Evolutionary conservation across 2,888 invertebrate genomes (phyloP), one percentile per base, ranked within the genome.

Genomic region (Andrena bicolor): DNA sequence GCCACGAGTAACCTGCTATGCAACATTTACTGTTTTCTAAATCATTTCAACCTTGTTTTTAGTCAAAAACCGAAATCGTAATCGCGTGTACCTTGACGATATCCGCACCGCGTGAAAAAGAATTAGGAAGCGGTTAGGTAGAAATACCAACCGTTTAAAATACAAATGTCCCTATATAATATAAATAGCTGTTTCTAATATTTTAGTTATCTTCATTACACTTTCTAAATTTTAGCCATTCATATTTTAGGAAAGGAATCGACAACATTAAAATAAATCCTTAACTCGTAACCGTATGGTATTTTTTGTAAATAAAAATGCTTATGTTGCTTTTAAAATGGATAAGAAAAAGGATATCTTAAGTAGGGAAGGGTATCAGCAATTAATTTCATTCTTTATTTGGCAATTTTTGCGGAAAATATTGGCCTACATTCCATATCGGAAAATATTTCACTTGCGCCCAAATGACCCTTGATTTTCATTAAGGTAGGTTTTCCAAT

Each of bases 121-220:
- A 85, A 82, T 79, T 58, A 10, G 60, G 7, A 65, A 69, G 86
- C 96, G 6, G 92, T 95, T 13, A 41, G 16, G 23, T 28, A 65
- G 76, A 10, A 61, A 13, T 69, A 60, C 82, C 82, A 83, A 83
- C 61, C 1, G 13, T 49, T 53, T 23, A 20, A 2, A 0, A 4
- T 8, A 64, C 0, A 69, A 76, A 83, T 81, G 8, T 76, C 65
- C 53, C 69, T 76, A 81, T 58, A 20, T 35, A n/a, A 13, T 7
- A 23, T n/a, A 61, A 13, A 30, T 4, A 30, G 41, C 13, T 60
- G 20, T 87, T 3, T 20, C 20, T 53, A 16, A 41, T 41, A 41
- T 13, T 41, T 41, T 41, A 41, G 13, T 13, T 20, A 35, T n/a
- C n/a, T n/a, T 28, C 16, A 51, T 23, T 16, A n/a, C 35, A 26